Evolutionary conservation across 2,797 vertebrate species (phyloP).

Genomic region (Orestias chungarensis): DNA sequence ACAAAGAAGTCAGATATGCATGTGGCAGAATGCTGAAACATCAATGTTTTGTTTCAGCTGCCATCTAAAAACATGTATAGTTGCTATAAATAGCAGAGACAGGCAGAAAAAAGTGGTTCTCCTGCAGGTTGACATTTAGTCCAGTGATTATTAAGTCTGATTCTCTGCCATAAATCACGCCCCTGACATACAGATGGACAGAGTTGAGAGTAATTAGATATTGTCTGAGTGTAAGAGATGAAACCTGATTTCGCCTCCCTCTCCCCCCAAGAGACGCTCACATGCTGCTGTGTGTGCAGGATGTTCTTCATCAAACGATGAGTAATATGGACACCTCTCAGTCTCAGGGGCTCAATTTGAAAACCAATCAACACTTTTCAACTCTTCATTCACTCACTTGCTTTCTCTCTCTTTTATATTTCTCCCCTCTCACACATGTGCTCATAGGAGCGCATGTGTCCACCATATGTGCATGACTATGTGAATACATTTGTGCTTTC

Average conservation of each 20-base stretch:
- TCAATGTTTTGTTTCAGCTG: background rate
- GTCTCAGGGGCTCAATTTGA: slow-evolving; percentile 35
- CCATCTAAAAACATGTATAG: slow-evolving; percentile 6
- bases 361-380: slow-evolving; percentile 44
- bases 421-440: slow-evolving; percentile 17
- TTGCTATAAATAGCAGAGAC: slow-evolving; percentile 41
- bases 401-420: slow-evolving; percentile 11
- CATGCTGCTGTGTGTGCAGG: background rate
- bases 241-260: slow-evolving; percentile 25
- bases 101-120: slow-evolving; percentile 15
- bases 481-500: slow-evolving; percentile 45
- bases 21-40: background rate
- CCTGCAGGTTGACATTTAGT: slow-evolving; percentile 35
- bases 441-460: slow-evolving; percentile 40
- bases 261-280: background rate
- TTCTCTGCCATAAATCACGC: slow-evolving; percentile 47
- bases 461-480: slow-evolving; percentile 55
- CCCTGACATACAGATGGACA: slow-evolving; percentile 35
- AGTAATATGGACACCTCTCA: slow-evolving; percentile 48
- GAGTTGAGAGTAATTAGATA: slow-evolving; percentile 43
- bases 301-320: background rate
- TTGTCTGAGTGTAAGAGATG: slow-evolving; percentile 47
- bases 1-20: slow-evolving; percentile 2
- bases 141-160: slow-evolving; percentile 46
- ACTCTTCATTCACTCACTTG: slow-evolving; percentile 21